A percentile compares a stretch with the other conserved stretches of the same genome.
Evolutionary conservation across 2,888 invertebrate species (phyloP).

Genomic region (Melanostoma scalare): DNA sequence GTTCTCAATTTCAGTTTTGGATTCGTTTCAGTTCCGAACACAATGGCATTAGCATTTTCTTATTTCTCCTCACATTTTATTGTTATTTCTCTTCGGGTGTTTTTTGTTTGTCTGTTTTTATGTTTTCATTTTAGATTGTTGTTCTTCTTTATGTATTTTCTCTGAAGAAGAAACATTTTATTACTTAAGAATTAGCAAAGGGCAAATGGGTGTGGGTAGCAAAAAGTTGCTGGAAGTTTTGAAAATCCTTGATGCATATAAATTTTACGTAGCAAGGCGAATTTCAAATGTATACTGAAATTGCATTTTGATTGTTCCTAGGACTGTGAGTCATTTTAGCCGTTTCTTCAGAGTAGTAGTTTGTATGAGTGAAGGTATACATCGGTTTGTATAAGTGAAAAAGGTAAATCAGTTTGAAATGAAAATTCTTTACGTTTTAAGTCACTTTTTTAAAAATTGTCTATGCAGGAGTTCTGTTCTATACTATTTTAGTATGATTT

Average conservation of each 20-base stretch:
- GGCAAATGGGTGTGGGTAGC: neutral
- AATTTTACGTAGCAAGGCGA: conserved; percentile 51
- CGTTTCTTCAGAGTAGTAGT: too few relatives aligned
- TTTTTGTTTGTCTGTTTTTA: conserved; percentile 45
- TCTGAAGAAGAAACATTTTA: conserved; percentile 35
- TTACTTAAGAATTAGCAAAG: conserved; percentile 42
- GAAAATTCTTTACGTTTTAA: too few relatives aligned
- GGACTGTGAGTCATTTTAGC: neutral
- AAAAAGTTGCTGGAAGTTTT: conserved; percentile 21
- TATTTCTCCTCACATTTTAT: conserved; percentile 45
- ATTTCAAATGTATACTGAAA: conserved; percentile 55
- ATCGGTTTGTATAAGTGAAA: too few relatives aligned
- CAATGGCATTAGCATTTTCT: conserved; percentile 59
- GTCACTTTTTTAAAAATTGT: too few relatives aligned
- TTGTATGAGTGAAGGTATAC: too few relatives aligned
- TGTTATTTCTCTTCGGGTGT: conserved; percentile 57
- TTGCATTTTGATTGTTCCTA: conserved; percentile 44
- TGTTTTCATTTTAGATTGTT: conserved; percentile 59
- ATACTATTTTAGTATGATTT: too few relatives aligned
- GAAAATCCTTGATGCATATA: conserved; percentile 62
- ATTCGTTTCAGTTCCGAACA: conserved; percentile 59
- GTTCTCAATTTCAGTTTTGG: conserved; percentile 37
- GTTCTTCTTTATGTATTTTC: conserved; percentile 38
- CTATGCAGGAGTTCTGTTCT: too few relatives aligned
- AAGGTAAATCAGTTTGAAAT: too few relatives aligned